Evolutionary conservation across 37 sponge, comb jelly and placozoan genomes (phyloP).

Genomic region (Amphimedon queenslandica): DNA sequence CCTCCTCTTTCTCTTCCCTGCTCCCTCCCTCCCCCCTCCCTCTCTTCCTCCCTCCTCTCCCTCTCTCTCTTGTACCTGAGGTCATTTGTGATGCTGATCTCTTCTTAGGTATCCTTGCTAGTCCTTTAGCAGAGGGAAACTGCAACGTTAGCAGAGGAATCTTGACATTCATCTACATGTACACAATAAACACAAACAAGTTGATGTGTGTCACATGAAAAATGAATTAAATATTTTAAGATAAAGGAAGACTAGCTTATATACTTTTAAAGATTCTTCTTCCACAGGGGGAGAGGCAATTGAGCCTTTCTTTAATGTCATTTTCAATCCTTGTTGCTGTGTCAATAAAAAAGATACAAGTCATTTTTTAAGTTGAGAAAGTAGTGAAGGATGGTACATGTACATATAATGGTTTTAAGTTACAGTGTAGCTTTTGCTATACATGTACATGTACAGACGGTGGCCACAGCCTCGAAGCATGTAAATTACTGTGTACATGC

Average conservation of each 20-base stretch:
- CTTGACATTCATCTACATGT: constrained; percentile 55
- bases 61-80: background rate
- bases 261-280: too few species aligned
- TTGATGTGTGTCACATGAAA: background rate
- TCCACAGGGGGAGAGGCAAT: background rate
- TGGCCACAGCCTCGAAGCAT: too few species aligned
- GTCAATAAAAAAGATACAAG: too few species aligned
- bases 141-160: constrained; percentile 62
- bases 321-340: constrained; percentile 58
- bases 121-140: constrained; percentile 33
- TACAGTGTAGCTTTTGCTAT: too few species aligned
- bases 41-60: background rate
- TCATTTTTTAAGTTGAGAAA: too few species aligned
- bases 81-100: too few species aligned
- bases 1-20: background rate
- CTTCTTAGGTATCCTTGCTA: constrained; percentile 68
- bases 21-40: background rate
- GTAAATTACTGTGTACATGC: too few species aligned
- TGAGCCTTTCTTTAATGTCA: constrained; percentile 52
- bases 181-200: background rate
- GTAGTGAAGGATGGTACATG: too few species aligned
- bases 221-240: too few species aligned
- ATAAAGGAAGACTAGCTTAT: too few species aligned
- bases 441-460: too few species aligned
- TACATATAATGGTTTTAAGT: too few species aligned